These are phyloP conservation scores for Psilopogon haemacephalus DNA, from an alignment of 2,113 vertebrate species.

Conservation along the genomic window DNA sequence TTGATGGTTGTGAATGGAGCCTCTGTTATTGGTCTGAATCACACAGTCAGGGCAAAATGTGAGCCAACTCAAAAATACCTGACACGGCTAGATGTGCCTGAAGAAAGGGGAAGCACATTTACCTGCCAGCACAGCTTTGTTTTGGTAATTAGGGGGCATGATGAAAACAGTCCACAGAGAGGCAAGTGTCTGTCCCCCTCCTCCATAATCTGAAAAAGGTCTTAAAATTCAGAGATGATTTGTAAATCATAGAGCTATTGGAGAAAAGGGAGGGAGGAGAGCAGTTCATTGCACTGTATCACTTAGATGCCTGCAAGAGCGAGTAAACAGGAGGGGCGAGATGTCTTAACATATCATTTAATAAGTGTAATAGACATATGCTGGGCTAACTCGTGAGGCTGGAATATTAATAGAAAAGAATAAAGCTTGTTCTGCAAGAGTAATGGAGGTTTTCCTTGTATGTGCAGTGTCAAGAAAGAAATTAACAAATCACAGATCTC, in stretches of 20 bases:
- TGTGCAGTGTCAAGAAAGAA: background rate
- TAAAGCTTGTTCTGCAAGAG: background rate
- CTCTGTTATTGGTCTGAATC: background rate
- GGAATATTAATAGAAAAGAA: conserved; percentile 30
- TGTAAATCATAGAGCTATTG: background rate
- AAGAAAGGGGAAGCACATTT: background rate
- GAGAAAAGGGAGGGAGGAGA: background rate
- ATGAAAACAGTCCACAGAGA: background rate
- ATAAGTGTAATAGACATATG: background rate
- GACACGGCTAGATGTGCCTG: background rate
- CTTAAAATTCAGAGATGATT: background rate
- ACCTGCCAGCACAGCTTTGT: background rate
- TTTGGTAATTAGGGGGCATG: background rate
- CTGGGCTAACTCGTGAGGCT: conserved; percentile 10
- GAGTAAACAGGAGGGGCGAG: conserved; percentile 28
- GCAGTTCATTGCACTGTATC: background rate
- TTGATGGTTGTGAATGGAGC: background rate
- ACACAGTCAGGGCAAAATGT: background rate
- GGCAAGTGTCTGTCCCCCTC: no score
- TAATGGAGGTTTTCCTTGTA: background rate
- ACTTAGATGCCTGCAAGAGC: background rate
- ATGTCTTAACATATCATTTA: conserved; percentile 1
- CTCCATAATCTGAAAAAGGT: background rate
- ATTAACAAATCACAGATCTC: background rate
- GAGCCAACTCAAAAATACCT: background rate